phyloP scores from a whole-genome alignment of 2,888 invertebrate species.

The Pasiphila rectangulata region DNA sequence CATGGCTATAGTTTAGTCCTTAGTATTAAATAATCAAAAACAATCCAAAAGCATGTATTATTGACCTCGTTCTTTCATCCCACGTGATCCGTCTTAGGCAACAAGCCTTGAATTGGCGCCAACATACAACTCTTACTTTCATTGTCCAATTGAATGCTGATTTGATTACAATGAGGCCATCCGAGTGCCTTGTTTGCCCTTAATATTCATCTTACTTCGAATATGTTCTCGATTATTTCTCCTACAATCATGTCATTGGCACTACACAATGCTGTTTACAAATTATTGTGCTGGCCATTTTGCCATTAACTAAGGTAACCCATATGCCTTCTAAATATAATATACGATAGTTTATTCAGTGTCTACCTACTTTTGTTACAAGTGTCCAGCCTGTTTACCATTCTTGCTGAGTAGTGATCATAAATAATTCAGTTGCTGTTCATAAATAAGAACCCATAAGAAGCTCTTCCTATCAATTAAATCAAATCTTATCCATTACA shows the following conservation, averaged over 20 bases:
- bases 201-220: conserved; percentile 25
- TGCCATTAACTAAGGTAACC: no score
- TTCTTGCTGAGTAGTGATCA: conserved; percentile 3
- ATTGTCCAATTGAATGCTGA: conserved; percentile 60
- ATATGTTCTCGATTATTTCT: no score
- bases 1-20: neutral
- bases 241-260: no score
- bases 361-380: neutral
- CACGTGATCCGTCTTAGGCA: conserved; percentile 63
- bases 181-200: conserved; percentile 20
- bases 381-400: neutral
- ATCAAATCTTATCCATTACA: conserved; percentile 10
- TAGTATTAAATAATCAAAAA: conserved; percentile 12
- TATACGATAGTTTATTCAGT: no score
- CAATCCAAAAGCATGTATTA: conserved; percentile 29
- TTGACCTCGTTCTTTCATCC: conserved; percentile 58
- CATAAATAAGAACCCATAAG: conserved; percentile 9
- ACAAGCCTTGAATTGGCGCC: conserved; percentile 67
- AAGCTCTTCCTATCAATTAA: conserved; percentile 7
- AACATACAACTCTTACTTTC: conserved; percentile 68
- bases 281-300: no score
- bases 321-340: no score
- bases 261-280: no score
- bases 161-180: conserved; percentile 60
- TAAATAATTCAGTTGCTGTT: conserved; percentile 20